Base-by-base conservation (phyloP, 2,797 vertebrate genomes). In the Dendrocincla fuliginosa region DNA sequence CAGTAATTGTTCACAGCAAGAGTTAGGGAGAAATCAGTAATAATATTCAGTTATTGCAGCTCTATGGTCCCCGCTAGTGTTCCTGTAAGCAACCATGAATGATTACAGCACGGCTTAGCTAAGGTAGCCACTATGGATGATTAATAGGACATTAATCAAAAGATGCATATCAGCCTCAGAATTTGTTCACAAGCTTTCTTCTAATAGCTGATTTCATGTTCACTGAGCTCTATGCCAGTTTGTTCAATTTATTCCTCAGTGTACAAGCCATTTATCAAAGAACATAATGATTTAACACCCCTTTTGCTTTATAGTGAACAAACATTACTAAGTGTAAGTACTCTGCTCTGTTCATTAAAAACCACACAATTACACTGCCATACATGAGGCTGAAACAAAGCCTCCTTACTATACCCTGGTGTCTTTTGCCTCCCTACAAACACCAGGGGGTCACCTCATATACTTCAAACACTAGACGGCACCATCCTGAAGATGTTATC, bases 71-170 rank as follows among this genome's bases (percentile, higher is more conserved):
- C 97, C 97, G 97, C 95, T 97, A 96, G 87, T 90, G 94, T 93
- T 98, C 96, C 96, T 90, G 88, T 97, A 97, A 98, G 98, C 96
- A 98, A 95, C 96, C 93, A 98, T 98, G 98, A 99, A 98, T 98
- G 98, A 99, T 99, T 98, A 98, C 95, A 94, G 97, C 87, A 90
- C 52, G 81, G 97, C 97, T 97, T 96, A 97, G 98, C 98, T 96
- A 98, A 98, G 98, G 98, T 98, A 98, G 98, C 98, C 97, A 97
- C 97, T 96, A 93, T 79, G 98, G 98, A 98, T 98, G 98, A 98
- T 98, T 98, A 98, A 98, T 98, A 98, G 98, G 98, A 98, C 98
- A 98, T 98, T 99, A 99, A 99, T 99, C 98, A 99, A 98, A 98
- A 98, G 98, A 99, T 99, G 98, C 98, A 98, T 99, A 99, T 99